A percentile compares a stretch with the other conserved stretches of the same genome.
Evolutionary conservation across 2,888 invertebrate species (phyloP).

Genomic region (Eupithecia vulgata): DNA sequence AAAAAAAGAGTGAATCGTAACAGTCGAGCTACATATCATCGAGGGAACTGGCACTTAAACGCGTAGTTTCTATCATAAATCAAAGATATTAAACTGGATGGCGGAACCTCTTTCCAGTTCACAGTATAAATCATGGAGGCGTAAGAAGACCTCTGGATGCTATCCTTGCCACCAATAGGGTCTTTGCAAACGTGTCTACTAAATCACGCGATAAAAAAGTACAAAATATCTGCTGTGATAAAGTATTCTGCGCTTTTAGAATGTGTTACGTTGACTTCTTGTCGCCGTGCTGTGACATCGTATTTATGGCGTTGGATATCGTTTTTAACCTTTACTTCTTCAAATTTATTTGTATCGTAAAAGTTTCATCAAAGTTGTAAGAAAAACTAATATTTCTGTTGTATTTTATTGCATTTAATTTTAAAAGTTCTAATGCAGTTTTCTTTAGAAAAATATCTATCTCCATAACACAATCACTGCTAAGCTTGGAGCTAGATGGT

Average conservation of each 20-base stretch:
- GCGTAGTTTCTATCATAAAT: constrained; percentile 83
- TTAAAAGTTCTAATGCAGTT: too few species aligned
- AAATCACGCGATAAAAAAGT: constrained; percentile 69
- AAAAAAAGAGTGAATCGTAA: constrained; percentile 77
- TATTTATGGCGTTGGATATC: constrained; percentile 30
- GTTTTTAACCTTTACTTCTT: constrained; percentile 2
- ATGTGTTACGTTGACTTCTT: constrained; percentile 33
- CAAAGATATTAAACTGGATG: constrained; percentile 83
- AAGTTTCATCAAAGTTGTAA: neutral
- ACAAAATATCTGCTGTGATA: constrained; percentile 51
- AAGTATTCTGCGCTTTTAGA: constrained; percentile 42
- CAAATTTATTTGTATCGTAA: neutral
- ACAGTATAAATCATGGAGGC: constrained; percentile 81
- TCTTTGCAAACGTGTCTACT: constrained; percentile 70
- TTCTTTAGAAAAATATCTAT: too few species aligned
- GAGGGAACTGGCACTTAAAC: constrained; percentile 78
- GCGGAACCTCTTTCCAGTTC: constrained; percentile 83
- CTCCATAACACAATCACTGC: too few species aligned
- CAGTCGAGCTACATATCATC: constrained; percentile 80
- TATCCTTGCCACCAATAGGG: constrained; percentile 74
- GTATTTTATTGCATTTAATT: too few species aligned
- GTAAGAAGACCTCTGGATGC: constrained; percentile 73
- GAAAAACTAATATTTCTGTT: too few species aligned
- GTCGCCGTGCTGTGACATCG: constrained; percentile 29
- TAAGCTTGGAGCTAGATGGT: too few species aligned